These are phyloP conservation scores for Athripsodes cinereus DNA, from an alignment of 2,888 invertebrate genomes.

Conservation along the genomic window DNA sequence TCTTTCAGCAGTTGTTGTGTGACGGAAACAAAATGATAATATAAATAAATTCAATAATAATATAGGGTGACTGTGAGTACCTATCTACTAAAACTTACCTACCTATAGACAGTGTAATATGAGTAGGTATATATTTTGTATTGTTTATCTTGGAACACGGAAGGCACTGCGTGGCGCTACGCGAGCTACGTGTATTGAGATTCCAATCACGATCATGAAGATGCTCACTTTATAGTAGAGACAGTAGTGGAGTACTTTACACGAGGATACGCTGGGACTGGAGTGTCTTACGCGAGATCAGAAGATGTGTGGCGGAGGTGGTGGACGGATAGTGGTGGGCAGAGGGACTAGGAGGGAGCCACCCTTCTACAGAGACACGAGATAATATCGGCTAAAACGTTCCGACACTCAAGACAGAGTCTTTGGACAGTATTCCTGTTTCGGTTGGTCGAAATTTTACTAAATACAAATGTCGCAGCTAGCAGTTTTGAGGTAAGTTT, in stretches of 20 bases:
- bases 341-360: not conserved
- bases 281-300: not conserved
- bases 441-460: not conserved
- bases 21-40: not conserved
- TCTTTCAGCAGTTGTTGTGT: not conserved
- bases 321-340: not conserved
- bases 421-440: not conserved
- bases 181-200: too few relatives aligned
- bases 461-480: too few relatives aligned
- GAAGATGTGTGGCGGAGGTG: not conserved
- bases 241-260: not conserved
- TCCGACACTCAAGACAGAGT: not conserved
- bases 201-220: conserved; percentile 2
- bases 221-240: not conserved
- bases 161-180: too few relatives aligned
- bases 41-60: not conserved
- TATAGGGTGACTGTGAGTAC: too few relatives aligned
- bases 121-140: too few relatives aligned
- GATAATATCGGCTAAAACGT: not conserved
- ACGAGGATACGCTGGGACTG: not conserved
- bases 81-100: too few relatives aligned
- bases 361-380: not conserved
- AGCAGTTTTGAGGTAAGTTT: too few relatives aligned
- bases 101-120: not conserved
- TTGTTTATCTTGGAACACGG: too few relatives aligned